phyloP scores from a whole-genome alignment of 1,140 invertebrate genomes.

The Drosophila lacertosa region DNA sequence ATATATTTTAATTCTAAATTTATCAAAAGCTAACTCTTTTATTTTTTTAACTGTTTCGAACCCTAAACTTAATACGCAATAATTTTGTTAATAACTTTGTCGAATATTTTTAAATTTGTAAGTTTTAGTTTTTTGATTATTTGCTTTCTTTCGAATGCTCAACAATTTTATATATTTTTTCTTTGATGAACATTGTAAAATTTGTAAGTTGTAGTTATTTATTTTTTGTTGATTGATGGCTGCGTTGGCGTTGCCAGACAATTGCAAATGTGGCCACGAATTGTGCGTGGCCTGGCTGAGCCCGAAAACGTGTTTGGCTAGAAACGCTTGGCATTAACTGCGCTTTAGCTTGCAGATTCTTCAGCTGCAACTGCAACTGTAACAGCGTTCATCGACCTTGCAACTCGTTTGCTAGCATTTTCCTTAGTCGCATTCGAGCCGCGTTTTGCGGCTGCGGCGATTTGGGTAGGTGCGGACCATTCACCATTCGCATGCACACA shows the following conservation, averaged over 20 bases:
- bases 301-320: slow-evolving; percentile 18
- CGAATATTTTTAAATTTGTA: too few relatives aligned
- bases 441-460: neutral
- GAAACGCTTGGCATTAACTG: neutral
- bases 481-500: too few relatives aligned
- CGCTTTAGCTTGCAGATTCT: slow-evolving; percentile 5
- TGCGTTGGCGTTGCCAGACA: slow-evolving; percentile 14
- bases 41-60: too few relatives aligned
- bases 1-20: too few relatives aligned
- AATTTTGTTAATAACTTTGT: too few relatives aligned
- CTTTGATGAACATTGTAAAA: too few relatives aligned
- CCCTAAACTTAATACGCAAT: too few relatives aligned
- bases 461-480: slow-evolving; percentile 28
- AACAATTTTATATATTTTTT: too few relatives aligned
- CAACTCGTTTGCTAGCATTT: slow-evolving; percentile 57
- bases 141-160: too few relatives aligned
- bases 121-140: too few relatives aligned
- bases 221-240: slow-evolving; percentile 3
- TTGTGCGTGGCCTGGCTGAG: neutral
- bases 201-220: too few relatives aligned
- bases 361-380: slow-evolving; percentile 1
- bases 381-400: slow-evolving; percentile 77
- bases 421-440: slow-evolving; percentile 29
- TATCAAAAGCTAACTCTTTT: too few relatives aligned
- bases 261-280: slow-evolving; percentile 1